Evolutionary conservation across 1,140 invertebrate genomes (phyloP).

Genomic region (Semibalanus balanoides): DNA sequence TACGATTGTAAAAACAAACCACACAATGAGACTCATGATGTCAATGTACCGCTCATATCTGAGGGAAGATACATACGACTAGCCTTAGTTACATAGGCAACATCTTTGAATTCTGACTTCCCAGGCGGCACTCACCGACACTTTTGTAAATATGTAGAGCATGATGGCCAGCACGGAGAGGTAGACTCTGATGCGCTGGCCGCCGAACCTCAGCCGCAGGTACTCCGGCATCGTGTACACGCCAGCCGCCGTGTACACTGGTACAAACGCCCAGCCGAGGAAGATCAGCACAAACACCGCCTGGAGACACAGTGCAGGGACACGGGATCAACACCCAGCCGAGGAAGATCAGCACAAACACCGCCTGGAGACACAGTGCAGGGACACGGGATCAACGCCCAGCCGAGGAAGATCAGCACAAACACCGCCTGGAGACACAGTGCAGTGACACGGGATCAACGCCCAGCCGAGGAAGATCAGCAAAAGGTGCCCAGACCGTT

Average conservation of each 20-base stretch:
- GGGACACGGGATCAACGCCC: too few relatives aligned
- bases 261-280: slow-evolving; percentile 43
- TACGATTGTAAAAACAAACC: neutral
- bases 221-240: slow-evolving; percentile 44
- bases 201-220: slow-evolving; percentile 39
- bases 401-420: too few relatives aligned
- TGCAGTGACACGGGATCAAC: too few relatives aligned
- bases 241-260: slow-evolving; percentile 38
- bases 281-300: slow-evolving; percentile 37
- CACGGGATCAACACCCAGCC: slow-evolving; percentile 46
- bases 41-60: too few relatives aligned
- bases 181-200: slow-evolving; percentile 38
- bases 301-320: too few relatives aligned
- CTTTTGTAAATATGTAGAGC: slow-evolving; percentile 43
- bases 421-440: too few relatives aligned
- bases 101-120: neutral
- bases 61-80: neutral
- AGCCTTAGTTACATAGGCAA: neutral
- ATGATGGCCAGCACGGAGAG: slow-evolving; percentile 38
- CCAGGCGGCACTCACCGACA: slow-evolving; percentile 34
- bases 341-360: slow-evolving; percentile 36
- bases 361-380: slow-evolving; percentile 31
- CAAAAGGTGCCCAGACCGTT: too few relatives aligned
- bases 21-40: neutral
- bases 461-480: too few relatives aligned